Conservation (phyloP, 30 jellyfish, hydroid and myxozoan species). For the Aurelia aurita complex sp. Pacific region DNA sequence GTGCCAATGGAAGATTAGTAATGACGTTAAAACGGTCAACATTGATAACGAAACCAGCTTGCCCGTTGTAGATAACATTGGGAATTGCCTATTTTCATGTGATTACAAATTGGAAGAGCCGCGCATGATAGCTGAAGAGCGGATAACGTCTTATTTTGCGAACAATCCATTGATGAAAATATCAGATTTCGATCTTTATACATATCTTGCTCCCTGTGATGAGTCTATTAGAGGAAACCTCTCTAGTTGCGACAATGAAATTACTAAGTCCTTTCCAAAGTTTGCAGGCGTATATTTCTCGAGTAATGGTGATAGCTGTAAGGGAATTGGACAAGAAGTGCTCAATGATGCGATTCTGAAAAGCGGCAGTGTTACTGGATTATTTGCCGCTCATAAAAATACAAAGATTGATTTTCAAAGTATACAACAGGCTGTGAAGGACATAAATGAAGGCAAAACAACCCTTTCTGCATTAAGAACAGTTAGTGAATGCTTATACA, state of each 20-base stretch:
- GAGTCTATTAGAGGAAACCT: slow-evolving; percentile 46
- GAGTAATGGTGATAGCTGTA: slow-evolving; percentile 44
- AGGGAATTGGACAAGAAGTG: slow-evolving; percentile 41
- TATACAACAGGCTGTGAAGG: slow-evolving; percentile 26
- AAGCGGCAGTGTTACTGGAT: slow-evolving; percentile 37
- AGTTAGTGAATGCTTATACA: slow-evolving; percentile 30
- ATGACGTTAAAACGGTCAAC: slow-evolving; percentile 11
- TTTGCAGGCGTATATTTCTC: slow-evolving; percentile 56
- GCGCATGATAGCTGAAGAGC: slow-evolving; percentile 39
- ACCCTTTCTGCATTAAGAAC: slow-evolving; percentile 16
- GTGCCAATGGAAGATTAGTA: slow-evolving; percentile 49
- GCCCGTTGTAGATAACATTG: slow-evolving; percentile 33
- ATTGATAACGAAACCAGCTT: slow-evolving; percentile 37
- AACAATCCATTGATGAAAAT: background rate
- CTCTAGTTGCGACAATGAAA: slow-evolving; percentile 14
- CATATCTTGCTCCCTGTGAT: slow-evolving; percentile 67
- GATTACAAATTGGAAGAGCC: slow-evolving; percentile 37
- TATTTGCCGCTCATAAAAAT: slow-evolving; percentile 50
- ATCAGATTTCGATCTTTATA: slow-evolving; percentile 50
- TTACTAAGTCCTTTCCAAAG: background rate
- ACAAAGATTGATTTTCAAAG: slow-evolving; percentile 7
- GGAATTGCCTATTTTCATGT: slow-evolving; percentile 57
- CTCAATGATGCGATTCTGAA: slow-evolving; percentile 19
- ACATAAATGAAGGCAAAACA: slow-evolving; percentile 1
- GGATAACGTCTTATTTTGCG: slow-evolving; percentile 13